Percentiles rank a stretch among this genome's conserved stretches.
phyloP scores from a whole-genome alignment of 2,797 vertebrate genomes.

The Onychomys torridus region DNA sequence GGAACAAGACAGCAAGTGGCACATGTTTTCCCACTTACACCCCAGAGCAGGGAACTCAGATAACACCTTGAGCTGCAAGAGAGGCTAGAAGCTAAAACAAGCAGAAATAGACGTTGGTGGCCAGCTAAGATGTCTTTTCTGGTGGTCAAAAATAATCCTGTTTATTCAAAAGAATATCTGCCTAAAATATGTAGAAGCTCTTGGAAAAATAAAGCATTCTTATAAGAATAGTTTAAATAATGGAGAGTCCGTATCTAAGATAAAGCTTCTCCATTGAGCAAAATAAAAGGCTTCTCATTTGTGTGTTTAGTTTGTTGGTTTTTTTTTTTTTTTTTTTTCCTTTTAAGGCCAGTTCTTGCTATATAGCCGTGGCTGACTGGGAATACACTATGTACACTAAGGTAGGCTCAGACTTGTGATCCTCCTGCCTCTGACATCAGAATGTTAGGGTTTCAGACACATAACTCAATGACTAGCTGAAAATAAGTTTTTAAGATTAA shows the following conservation, averaged over 20 bases:
- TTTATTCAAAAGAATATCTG: constrained; percentile 20
- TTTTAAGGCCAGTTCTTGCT: background rate
- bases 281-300: background rate
- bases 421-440: background rate
- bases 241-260: constrained; percentile 24
- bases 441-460: background rate
- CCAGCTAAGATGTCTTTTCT: background rate
- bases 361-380: too few relatives aligned
- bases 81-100: background rate
- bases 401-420: background rate
- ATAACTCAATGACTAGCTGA: background rate
- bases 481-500: constrained; percentile 50
- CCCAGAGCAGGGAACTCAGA: background rate
- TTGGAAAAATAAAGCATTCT: constrained; percentile 54
- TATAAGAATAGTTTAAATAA: constrained; percentile 44
- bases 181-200: background rate
- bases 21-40: background rate
- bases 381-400: background rate
- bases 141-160: constrained; percentile 20
- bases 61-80: background rate
- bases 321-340: background rate
- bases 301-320: background rate
- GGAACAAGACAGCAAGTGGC: background rate
- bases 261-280: constrained; percentile 43
- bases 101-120: background rate